These are phyloP conservation scores for Actinernus sp. DNA, from an alignment of 92 coral and sea anemone species.

Conservation along the genomic window DNA sequence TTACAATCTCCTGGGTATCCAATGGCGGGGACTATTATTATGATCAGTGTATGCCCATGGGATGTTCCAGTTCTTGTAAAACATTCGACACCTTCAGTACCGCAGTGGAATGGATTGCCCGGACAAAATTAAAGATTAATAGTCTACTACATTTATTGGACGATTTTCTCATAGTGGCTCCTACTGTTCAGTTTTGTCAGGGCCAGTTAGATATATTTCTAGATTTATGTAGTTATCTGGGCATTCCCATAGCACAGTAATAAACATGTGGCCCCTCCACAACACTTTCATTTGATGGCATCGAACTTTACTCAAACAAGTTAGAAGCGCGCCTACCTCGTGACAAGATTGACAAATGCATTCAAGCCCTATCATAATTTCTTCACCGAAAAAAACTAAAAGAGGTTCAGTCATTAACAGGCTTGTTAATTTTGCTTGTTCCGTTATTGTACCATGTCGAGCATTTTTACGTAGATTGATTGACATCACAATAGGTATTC, in stretches of 20 bases:
- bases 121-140: conserved; percentile 7
- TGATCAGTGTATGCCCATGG: conserved; percentile 54
- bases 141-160: conserved; percentile 45
- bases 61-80: conserved; percentile 57
- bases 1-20: conserved; percentile 40
- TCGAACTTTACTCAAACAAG: conserved; percentile 3
- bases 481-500: neutral
- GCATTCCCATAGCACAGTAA: conserved; percentile 71
- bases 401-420: conserved; percentile 59
- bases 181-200: conserved; percentile 22
- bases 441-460: conserved; percentile 52
- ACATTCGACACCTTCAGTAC: conserved; percentile 59
- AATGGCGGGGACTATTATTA: conserved; percentile 41
- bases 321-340: too few species aligned
- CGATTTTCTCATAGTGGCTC: conserved; percentile 37
- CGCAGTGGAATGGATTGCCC: conserved; percentile 51
- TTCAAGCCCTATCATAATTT: conserved; percentile 13
- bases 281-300: conserved; percentile 20
- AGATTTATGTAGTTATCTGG: conserved; percentile 23
- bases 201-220: conserved; percentile 28
- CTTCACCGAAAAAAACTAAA: conserved; percentile 33
- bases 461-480: conserved; percentile 27
- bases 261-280: conserved; percentile 31
- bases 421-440: conserved; percentile 62
- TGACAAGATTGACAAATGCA: too few species aligned